Evolutionary conservation across 1,140 invertebrate species (phyloP), one percentile per base, ranked within the genome.

Genomic region (Musca domestica): DNA sequence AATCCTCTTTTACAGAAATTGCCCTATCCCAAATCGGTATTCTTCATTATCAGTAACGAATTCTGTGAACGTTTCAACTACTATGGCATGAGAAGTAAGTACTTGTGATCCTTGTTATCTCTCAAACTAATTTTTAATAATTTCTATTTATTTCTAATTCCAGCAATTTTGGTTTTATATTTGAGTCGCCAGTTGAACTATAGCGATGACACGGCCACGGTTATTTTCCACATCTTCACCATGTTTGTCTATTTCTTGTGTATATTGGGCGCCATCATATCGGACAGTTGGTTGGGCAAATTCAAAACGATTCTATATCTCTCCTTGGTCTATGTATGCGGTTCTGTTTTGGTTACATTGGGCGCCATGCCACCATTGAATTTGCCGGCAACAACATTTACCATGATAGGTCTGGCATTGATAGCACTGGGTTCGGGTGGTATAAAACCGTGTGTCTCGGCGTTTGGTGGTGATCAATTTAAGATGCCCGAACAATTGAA

Each of bases 401-500:
- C 91, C 2, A 85, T 95, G 25, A 14, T 94, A 20, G 95, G 94
- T 1, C 80, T 97, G 71, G 74, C 90, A 2, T 81, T 97, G 10
- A 94, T 98, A 70, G 94, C 94, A 2, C 68, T 96, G 12, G 95
- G 95, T 1, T 95, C 95, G 0, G 98, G 96, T 1, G 95, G 97
- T 0, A 99, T 99, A 75, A 99, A 99, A 80, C 96, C 98, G 0
- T 99, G 96, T 80, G 96, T 99, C 0, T 89, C 94, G 0, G 93
- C 97, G 0, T 99, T 99, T 83, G 98, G 98, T 20, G 98, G 95
- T 1, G 97, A 99, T 83, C 98, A 99, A 83, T 97, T 96, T 82
- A 84, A 88, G 69, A 72, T 93, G 30, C 93, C 93, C 1, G 88
- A 91, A 76, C 93, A 92, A 83, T 89, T 89, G 74, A 85, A 84